Evolutionary conservation across 2,888 invertebrate genomes (phyloP).

Genomic region (Dioctria rufipes): DNA sequence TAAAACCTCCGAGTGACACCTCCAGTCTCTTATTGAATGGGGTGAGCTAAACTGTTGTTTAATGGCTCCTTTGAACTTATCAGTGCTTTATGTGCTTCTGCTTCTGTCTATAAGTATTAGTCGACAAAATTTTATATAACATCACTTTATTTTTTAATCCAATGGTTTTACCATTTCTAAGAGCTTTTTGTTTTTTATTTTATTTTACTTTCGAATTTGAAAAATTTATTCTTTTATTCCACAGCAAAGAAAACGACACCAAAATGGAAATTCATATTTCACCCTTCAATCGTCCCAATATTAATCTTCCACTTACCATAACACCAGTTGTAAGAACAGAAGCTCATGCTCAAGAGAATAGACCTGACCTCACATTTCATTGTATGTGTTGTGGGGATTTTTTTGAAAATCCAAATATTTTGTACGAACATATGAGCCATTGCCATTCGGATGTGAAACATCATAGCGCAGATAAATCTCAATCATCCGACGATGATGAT

Average conservation of each 20-base stretch:
- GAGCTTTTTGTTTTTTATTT: background rate
- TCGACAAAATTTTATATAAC: no score
- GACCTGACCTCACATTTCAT: conserved; percentile 70
- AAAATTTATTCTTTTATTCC: background rate
- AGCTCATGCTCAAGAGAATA: conserved; percentile 58
- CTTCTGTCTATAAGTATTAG: no score
- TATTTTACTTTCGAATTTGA: background rate
- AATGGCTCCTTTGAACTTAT: no score
- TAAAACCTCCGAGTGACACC: no score
- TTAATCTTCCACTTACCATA: conserved; percentile 67
- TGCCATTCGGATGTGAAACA: conserved; percentile 64
- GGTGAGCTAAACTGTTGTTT: no score
- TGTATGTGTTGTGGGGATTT: conserved; percentile 69
- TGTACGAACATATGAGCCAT: conserved; percentile 69
- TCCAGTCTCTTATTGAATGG: no score
- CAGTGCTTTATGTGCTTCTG: no score
- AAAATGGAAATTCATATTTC: conserved; percentile 57
- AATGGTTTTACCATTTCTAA: no score
- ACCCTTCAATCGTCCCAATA: conserved; percentile 55
- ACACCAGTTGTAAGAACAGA: conserved; percentile 66
- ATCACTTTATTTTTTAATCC: no score
- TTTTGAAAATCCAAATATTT: conserved; percentile 67
- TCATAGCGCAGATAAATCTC: background rate
- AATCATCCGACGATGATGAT: conserved; percentile 59
- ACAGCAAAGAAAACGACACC: conserved; percentile 24